These are phyloP conservation scores for Caenorhabditis japonica DNA, from an alignment of 2,888 invertebrate species.

Conservation along the genomic window DNA sequence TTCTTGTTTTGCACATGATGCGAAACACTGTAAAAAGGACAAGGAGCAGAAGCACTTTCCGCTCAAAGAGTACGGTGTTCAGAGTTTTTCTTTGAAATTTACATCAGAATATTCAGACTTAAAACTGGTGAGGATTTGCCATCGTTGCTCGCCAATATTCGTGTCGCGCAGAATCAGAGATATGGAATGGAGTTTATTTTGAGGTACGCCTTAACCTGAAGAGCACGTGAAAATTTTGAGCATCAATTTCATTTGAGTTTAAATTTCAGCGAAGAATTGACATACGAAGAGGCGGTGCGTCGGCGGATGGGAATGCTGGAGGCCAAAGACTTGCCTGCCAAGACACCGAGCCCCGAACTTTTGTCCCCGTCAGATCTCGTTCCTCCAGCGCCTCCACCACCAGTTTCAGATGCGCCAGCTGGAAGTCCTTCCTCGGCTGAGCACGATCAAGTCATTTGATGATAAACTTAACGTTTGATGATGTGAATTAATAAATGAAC, in stretches of 20 bases:
- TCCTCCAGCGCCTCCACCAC: no score
- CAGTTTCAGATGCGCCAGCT: no score
- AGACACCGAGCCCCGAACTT: no score
- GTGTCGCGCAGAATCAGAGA: conserved; percentile 9
- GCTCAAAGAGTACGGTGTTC: conserved; percentile 1
- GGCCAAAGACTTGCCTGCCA: no score
- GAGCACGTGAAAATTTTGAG: no score
- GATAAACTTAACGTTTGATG: no score
- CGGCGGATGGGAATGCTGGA: no score
- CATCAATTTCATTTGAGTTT: neutral
- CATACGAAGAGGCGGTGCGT: no score
- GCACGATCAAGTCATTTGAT: no score
- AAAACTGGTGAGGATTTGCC: conserved; percentile 5
- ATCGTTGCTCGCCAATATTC: conserved; percentile 15
- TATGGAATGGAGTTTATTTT: conserved; percentile 28
- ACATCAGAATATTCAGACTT: neutral
- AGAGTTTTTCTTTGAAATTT: neutral
- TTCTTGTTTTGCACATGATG: conserved; percentile 32
- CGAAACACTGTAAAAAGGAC: conserved; percentile 15
- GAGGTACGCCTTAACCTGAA: conserved; percentile 17
- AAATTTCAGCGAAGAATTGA: conserved; percentile 8
- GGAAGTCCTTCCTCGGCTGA: no score
- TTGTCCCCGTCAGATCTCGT: no score
- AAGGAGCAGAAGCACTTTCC: neutral
- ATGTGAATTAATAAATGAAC: no score